Evolutionary conservation across 2,888 invertebrate genomes (phyloP), one percentile per base, ranked within the genome.

Genomic region (Ophonus ardosiacus): DNA sequence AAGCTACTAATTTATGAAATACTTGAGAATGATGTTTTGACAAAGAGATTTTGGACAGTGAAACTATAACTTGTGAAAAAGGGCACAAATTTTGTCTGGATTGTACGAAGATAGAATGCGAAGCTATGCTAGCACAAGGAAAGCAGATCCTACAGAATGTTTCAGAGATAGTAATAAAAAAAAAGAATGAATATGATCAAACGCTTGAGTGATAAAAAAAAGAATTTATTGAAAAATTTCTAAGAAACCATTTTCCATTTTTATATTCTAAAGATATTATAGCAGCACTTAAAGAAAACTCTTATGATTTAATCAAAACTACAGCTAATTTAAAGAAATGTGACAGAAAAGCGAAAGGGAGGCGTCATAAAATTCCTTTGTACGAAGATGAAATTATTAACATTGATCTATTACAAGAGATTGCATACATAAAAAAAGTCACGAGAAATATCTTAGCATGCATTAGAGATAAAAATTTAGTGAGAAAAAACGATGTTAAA

Each of bases 21-120:
- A 91, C 92, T n/a, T 94, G 94, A 88, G 87, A 88, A 13, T 93
- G 93, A 88, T 94, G 94, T 88, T 94, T 86, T 86, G 92, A 93
- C 86, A 93, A 93, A 81, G 92, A 93, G 76, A 21, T 76, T 18
- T 88, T 93, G 86, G 90, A 88, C 0, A 89, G 90, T 10, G 91
- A 92, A 86, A 89, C 90, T 76, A 88, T 90, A 3, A 86, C 86
- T 3, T 93, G 93, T 87, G 87, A 88, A 3, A 89, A 88, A 17
- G 92, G 91, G 0, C 93, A 93, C 86, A 86, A 89, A 13, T 93
- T 92, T 88, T 93, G 93, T 86, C 89, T 88, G 13, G 43, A 86
- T 1, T 93, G 93, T 87, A 88, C 93, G 4, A 86, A 86, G 81
- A 90, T 89, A 85, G 89, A 91, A 51, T 89, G 89, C 7, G 91